A percentile compares a stretch with the other conserved stretches of the same genome.
phyloP scores from a whole-genome alignment of 2,888 invertebrate genomes.

The Cerastoderma edule region DNA sequence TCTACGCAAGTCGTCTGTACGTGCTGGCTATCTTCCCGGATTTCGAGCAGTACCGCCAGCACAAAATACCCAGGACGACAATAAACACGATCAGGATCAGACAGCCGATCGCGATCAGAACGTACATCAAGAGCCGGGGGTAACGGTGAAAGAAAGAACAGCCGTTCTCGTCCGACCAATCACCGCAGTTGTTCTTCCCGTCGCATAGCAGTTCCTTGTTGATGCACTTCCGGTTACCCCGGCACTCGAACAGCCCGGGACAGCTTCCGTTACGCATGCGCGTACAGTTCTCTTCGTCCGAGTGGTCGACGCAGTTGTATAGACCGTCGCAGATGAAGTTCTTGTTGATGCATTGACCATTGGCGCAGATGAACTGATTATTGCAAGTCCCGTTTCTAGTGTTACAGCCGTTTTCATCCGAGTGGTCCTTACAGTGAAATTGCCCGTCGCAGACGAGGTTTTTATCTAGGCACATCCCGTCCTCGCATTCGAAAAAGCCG shows the following conservation, averaged over 20 bases:
- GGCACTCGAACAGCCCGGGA: conserved; percentile 34
- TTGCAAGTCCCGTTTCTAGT: conserved; percentile 7
- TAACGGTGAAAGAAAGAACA: conserved; percentile 19
- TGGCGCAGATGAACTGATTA: conserved; percentile 31
- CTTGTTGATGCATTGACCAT: conserved; percentile 45
- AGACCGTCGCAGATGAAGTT: conserved; percentile 44
- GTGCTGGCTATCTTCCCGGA: conserved; percentile 10
- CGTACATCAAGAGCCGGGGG: conserved; percentile 15
- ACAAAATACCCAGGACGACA: conserved; percentile 33
- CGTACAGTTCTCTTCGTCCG: conserved; percentile 41
- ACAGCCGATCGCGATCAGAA: conserved; percentile 29
- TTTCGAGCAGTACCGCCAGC: conserved; percentile 35
- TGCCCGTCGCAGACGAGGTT: conserved; percentile 49
- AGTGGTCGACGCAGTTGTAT: conserved; percentile 32
- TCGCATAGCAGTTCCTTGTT: conserved; percentile 45
- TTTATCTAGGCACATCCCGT: conserved; percentile 46
- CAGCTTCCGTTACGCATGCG: conserved; percentile 11
- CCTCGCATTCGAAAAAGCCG: conserved; percentile 38
- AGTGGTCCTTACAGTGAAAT: conserved; percentile 34
- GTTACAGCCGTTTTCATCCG: conserved; percentile 37
- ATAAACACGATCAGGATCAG: conserved; percentile 26
- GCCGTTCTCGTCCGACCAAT: conserved; percentile 35
- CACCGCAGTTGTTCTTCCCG: conserved; percentile 30
- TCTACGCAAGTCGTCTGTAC: conserved; percentile 16
- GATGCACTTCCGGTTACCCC: conserved; percentile 28